A percentile compares a stretch with the other conserved stretches of the same genome.
phyloP scores from a whole-genome alignment of 2,113 vertebrate species.

The Protomyctophum bolini region DNA sequence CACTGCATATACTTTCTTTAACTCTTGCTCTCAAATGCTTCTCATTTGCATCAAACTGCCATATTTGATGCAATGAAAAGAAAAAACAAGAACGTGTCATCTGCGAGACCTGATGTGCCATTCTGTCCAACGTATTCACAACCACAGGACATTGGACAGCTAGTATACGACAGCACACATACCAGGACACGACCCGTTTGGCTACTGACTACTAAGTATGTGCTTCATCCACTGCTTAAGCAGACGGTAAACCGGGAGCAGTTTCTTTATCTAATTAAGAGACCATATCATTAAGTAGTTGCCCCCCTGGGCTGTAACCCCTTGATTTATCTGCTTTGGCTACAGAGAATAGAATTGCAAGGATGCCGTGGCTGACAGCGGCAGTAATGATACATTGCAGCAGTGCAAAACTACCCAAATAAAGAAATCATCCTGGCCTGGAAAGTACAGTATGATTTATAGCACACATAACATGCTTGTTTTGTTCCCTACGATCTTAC shows the following conservation, averaged over 20 bases:
- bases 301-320: conserved; percentile 43
- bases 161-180: conserved; percentile 10
- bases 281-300: conserved; percentile 60
- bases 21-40: conserved; percentile 34
- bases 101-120: conserved; percentile 16
- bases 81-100: conserved; percentile 31
- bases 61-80: conserved; percentile 55
- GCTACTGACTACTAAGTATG: conserved; percentile 5
- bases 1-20: conserved; percentile 44
- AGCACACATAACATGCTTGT: not conserved
- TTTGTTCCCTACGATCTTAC: not conserved
- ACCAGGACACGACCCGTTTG: conserved; percentile 5
- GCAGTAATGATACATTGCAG: conserved; percentile 38
- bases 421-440: not conserved
- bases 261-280: conserved; percentile 65
- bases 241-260: conserved; percentile 55
- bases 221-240: conserved; percentile 48
- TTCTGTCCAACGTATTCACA: not conserved
- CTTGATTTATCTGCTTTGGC: conserved; percentile 52
- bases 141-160: conserved; percentile 8
- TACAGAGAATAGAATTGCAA: conserved; percentile 23
- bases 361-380: conserved; percentile 26
- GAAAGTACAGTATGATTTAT: conserved; percentile 9
- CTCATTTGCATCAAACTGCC: conserved; percentile 39
- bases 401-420: conserved; percentile 32